These are phyloP conservation scores for Takifugu flavidus DNA, from an alignment of 2,113 vertebrate genomes.

Conservation along the genomic window DNA sequence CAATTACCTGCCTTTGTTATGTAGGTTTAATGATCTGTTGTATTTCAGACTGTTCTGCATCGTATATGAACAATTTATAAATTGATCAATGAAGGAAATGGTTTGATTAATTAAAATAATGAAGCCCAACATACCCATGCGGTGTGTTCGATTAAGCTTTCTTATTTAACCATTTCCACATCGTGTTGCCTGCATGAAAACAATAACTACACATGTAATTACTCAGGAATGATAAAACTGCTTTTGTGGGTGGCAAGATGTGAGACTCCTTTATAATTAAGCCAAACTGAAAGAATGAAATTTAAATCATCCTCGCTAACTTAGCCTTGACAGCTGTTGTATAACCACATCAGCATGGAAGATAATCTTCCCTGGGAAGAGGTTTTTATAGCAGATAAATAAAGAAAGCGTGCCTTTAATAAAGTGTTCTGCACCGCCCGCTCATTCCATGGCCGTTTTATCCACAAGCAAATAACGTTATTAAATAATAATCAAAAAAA, in stretches of 20 bases:
- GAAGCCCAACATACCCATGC: neutral
- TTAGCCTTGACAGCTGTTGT: conserved; percentile 1
- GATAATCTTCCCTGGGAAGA: neutral
- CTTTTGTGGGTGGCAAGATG: conserved; percentile 17
- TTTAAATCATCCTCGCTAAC: conserved; percentile 23
- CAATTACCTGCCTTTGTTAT: neutral
- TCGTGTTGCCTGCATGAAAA: conserved; percentile 1
- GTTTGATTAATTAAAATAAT: neutral
- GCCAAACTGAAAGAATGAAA: neutral
- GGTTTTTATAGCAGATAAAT: neutral
- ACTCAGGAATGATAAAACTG: conserved; percentile 17
- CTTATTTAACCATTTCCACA: conserved; percentile 8
- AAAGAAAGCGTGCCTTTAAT: neutral
- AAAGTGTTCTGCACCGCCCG: neutral
- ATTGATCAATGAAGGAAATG: neutral
- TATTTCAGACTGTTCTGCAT: neutral
- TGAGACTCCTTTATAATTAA: conserved; percentile 19
- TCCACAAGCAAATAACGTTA: too few species aligned
- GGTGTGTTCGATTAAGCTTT: neutral
- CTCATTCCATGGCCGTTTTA: too few species aligned
- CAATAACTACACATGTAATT: conserved; percentile 19
- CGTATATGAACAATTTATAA: neutral
- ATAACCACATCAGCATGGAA: neutral
- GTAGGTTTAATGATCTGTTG: neutral
- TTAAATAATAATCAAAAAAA: too few species aligned